Percentiles rank a stretch among this genome's conserved stretches.
These are phyloP conservation scores for Poecilobothrus nobilitatus DNA, from an alignment of 2,888 invertebrate species.

Conservation along the genomic window DNA sequence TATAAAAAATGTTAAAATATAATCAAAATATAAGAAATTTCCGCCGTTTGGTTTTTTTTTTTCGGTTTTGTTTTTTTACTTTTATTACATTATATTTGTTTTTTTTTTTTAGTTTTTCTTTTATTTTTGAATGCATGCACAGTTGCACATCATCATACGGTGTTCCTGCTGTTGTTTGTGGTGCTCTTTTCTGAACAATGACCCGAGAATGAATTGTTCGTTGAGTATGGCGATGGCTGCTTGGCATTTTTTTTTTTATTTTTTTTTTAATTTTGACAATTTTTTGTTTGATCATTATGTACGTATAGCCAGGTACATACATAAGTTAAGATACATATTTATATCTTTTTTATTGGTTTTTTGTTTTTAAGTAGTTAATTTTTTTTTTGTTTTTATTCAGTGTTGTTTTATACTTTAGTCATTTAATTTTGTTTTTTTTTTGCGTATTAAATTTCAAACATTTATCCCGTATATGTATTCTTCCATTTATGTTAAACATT, in stretches of 20 bases:
- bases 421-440: too few species aligned
- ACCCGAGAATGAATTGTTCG: constrained; percentile 1
- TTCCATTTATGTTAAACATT: too few species aligned
- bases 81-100: not conserved
- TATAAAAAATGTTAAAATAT: too few species aligned
- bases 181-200: constrained; percentile 1
- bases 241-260: not conserved
- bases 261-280: too few species aligned
- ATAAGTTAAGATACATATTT: too few species aligned
- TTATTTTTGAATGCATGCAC: not conserved
- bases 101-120: not conserved
- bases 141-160: not conserved
- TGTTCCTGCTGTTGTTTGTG: not conserved
- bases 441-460: too few species aligned
- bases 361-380: not conserved
- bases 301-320: too few species aligned
- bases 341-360: not conserved
- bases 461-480: too few species aligned
- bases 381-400: not conserved
- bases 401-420: not conserved
- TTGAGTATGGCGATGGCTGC: constrained; percentile 3
- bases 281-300: not conserved
- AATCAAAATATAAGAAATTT: not conserved
- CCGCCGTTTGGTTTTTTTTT: not conserved
- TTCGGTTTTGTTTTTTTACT: not conserved